Evolutionary conservation across 2,888 invertebrate genomes (phyloP), one percentile per base, ranked within the genome.

Genomic region (Laothoe populi): DNA sequence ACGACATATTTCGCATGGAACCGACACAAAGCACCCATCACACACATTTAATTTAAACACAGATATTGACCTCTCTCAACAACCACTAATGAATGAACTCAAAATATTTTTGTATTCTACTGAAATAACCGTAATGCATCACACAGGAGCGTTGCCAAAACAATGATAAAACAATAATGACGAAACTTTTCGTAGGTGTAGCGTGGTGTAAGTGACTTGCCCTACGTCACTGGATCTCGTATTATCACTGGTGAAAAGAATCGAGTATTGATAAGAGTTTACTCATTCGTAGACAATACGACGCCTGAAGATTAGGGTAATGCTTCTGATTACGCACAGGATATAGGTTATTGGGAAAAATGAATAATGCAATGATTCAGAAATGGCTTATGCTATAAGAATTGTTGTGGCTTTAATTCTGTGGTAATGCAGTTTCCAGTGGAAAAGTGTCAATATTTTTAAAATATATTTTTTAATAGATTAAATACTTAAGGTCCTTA

Each of bases 1-100:
- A 91, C 84, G 66, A 88, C 87, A 75, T 89, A 89, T 80, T 87
- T 92, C 68, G 92, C 92, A 72, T 92, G 92, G 71, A 89, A 90
- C 63, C 90, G 88, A 75, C 92, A 92, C 73, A 92, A 75, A 68
- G 86, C 90, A 69, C 92, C 91, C 86, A 91, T 90, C 73, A 90
- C 88, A 89, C 90, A 91, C 90, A 90, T 88, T 58, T 66, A 67
- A 65, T 66, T 65, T 62, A 48, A n/a, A 63, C 58, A 57, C 63
- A 23, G n/a, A 2, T 16, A 49, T 21, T 11, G 11, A 26, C n/a
- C n/a, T n/a, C n/a, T n/a, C n/a, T 23, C 10, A 21, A 53, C 35
- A 19, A 5, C 44, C 0, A 2, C 19, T 19, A 8, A 53, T 53
- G 31, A 53, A 53, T 35, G 53, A 53, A 53, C 53, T 19, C 53